Evolutionary conservation across 2,113 vertebrate species (phyloP), one percentile per base, ranked within the genome.

Genomic region (Oncorhynchus mykiss): DNA sequence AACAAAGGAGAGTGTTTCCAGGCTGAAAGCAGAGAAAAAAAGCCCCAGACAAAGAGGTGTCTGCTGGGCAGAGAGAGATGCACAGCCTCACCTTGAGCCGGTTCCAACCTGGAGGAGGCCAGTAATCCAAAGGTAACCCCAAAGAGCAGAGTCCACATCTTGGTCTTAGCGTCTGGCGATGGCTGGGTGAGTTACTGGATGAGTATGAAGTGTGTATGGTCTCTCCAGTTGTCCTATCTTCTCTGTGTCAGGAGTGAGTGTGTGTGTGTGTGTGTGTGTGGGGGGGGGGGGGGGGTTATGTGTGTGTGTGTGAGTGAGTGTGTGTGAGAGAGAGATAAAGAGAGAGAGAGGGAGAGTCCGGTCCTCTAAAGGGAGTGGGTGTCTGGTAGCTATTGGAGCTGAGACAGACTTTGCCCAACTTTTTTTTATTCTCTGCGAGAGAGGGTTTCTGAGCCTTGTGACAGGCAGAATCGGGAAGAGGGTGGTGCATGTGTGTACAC

Each of bases 131-230:
- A 88, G 77, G 80, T 87, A 84, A 92, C 74, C 82, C 90, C 88
- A 68, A 90, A 77, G 69, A 93, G 71, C 54, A 93, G 84, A 80
- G 77, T 90, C 92, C 92, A 92, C 93, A 94, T 93, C 88, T 75
- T 92, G 85, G 79, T 66, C 18, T 83, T 76, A 80, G 70, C 16
- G 78, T 80, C 27, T 87, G 79, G 49, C 29, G 77, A 75, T 76
- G 80, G 45, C 72, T 82, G 77, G 80, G 71, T 70, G 72, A 84
- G 78, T 72, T 77, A 45, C 84, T 80, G 77, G 29, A 70, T 78
- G 71, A 72, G 48, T 27, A 16, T 70, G 87, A 85, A 77, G 82
- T 90, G 83, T 86, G 70, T 77, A 70, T 81, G 78, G 78, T 73
- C 79, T 83, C 73, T 87, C 73, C 69, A 84, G 76, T 89, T 76